Evolutionary conservation across 2,113 vertebrate species (phyloP).

Genomic region (Xyrauchen texanus): DNA sequence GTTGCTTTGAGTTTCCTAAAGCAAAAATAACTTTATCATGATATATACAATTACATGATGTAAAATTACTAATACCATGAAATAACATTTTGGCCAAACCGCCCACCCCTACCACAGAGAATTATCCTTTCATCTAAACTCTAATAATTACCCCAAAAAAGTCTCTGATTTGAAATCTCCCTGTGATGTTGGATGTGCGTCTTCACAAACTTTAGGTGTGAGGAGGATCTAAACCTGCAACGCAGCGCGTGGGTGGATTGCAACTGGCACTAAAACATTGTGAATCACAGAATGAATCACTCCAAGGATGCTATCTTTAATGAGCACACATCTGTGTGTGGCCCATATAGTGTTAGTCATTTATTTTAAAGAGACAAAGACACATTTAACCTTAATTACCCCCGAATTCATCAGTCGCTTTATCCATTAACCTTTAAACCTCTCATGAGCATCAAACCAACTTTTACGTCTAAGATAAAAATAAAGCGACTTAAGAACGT

Average conservation of each 20-base stretch:
- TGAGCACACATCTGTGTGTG: constrained; percentile 34
- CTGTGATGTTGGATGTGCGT: not conserved
- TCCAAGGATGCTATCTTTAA: constrained; percentile 27
- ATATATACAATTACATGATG: not conserved
- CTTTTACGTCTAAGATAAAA: not conserved
- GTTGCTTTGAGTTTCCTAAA: not conserved
- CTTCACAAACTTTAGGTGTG: constrained; percentile 4
- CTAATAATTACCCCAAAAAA: not conserved
- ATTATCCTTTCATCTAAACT: not conserved
- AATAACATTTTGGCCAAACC: not conserved
- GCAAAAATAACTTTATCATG: not conserved
- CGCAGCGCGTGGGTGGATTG: not conserved
- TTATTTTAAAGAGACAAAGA: constrained; percentile 18
- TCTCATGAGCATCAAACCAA: not conserved
- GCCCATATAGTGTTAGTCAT: constrained; percentile 33
- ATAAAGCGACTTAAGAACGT: not conserved
- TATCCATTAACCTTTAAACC: not conserved
- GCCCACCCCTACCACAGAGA: not conserved
- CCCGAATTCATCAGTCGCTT: not conserved
- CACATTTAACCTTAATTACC: constrained; percentile 21
- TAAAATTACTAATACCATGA: not conserved
- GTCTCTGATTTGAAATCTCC: not conserved
- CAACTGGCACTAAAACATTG: constrained; percentile 7
- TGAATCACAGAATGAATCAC: constrained; percentile 44
- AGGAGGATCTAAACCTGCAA: constrained; percentile 18